phyloP scores from a whole-genome alignment of 2,113 vertebrate species.

The Scomber colias region DNA sequence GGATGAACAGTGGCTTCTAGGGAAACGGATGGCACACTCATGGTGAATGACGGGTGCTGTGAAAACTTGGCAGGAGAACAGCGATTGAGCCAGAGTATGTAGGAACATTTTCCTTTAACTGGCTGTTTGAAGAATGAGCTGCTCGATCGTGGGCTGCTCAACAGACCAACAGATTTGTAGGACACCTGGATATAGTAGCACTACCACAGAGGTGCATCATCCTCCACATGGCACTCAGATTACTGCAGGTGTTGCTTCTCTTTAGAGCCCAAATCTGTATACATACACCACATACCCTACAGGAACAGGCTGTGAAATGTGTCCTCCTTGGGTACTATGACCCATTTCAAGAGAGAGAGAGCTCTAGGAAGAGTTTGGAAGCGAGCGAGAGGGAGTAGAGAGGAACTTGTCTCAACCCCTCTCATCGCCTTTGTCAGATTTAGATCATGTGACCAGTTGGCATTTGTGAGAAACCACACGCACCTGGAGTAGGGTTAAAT shows the following conservation, averaged over 20 bases:
- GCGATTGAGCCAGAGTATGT: slow-evolving; percentile 35
- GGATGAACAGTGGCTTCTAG: slow-evolving; percentile 41
- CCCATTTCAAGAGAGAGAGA: slow-evolving; percentile 58
- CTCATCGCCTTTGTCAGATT: slow-evolving; percentile 82
- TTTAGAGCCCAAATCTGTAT: slow-evolving; percentile 9
- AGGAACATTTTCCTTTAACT: slow-evolving; percentile 50
- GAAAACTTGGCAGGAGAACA: slow-evolving; percentile 55
- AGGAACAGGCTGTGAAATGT: slow-evolving; percentile 47
- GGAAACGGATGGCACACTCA: slow-evolving; percentile 56
- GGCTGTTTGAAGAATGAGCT: slow-evolving; percentile 47
- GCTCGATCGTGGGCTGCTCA: slow-evolving; percentile 16
- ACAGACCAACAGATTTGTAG: slow-evolving; percentile 45
- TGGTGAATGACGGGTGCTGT: slow-evolving; percentile 56
- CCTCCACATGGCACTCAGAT: slow-evolving; percentile 54
- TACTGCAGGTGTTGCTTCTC: slow-evolving; percentile 67
- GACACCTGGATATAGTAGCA: slow-evolving; percentile 54
- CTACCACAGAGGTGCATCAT: slow-evolving; percentile 32
- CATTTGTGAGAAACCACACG: slow-evolving; percentile 93
- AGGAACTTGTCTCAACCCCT: slow-evolving; percentile 56
- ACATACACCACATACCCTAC: slow-evolving; percentile 5
- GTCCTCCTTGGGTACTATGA: slow-evolving; percentile 57
- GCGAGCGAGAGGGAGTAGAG: slow-evolving; percentile 28
- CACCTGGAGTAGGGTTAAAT: slow-evolving; percentile 93
- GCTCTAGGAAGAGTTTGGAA: slow-evolving; percentile 38
- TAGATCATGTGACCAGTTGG: slow-evolving; percentile 87